A percentile compares a stretch with the other conserved stretches of the same genome.
These are phyloP conservation scores for Sebastes variabilis DNA, from an alignment of 2,797 vertebrate species.

Conservation along the genomic window DNA sequence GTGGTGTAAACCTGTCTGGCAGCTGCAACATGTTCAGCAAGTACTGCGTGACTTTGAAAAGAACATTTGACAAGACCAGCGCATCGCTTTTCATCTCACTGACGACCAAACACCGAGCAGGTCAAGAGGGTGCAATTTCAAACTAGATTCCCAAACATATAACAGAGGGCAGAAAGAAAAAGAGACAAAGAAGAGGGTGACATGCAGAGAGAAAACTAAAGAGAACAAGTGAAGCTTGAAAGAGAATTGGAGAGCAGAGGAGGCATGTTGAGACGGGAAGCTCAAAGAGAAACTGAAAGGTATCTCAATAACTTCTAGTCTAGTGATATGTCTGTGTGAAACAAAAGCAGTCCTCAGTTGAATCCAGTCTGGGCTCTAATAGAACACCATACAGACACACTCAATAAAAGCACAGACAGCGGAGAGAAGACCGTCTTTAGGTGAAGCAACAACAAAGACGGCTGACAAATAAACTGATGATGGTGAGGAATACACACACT, in stretches of 20 bases:
- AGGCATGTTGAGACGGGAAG: slow-evolving; percentile 10
- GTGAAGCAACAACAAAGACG: neutral
- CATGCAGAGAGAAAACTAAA: slow-evolving; percentile 32
- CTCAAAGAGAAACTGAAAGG: slow-evolving; percentile 44
- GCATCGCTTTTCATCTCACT: slow-evolving; percentile 29
- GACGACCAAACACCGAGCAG: slow-evolving; percentile 25
- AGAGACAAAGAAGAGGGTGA: neutral
- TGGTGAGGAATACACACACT: neutral
- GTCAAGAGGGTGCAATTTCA: slow-evolving; percentile 13
- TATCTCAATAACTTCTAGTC: slow-evolving; percentile 1
- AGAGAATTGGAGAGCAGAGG: slow-evolving; percentile 56
- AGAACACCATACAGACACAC: neutral
- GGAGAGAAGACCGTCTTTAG: neutral
- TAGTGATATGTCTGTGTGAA: slow-evolving; percentile 7
- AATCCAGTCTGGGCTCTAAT: slow-evolving; percentile 21
- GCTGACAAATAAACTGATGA: neutral
- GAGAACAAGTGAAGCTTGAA: slow-evolving; percentile 53
- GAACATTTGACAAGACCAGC: slow-evolving; percentile 31
- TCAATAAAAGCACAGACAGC: neutral
- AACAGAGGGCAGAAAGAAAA: slow-evolving; percentile 7
- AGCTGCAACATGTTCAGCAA: slow-evolving; percentile 33
- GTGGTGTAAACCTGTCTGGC: slow-evolving; percentile 5
- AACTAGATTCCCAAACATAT: slow-evolving; percentile 16
- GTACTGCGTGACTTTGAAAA: slow-evolving; percentile 15
- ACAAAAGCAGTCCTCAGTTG: slow-evolving; percentile 6